phyloP scores from a whole-genome alignment of 2,113 vertebrate genomes.

The Dicerorhinus sumatrensis region DNA sequence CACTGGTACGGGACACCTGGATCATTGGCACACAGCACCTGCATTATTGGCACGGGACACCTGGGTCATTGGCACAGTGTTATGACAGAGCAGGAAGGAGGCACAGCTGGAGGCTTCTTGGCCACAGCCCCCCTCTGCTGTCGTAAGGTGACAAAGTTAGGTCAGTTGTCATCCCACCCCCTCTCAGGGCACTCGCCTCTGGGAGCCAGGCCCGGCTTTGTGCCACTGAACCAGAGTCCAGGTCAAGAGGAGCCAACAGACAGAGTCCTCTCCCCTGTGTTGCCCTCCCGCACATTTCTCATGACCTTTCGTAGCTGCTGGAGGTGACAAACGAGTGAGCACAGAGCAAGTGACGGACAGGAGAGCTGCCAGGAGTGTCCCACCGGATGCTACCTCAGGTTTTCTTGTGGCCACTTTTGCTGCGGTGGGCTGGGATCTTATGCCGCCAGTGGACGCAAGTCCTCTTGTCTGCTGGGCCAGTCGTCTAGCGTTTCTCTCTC shows the following conservation, averaged over 20 bases:
- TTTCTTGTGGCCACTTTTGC: rapidly evolving
- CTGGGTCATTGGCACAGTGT: rapidly evolving
- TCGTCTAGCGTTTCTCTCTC: rapidly evolving
- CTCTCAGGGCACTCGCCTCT: rapidly evolving
- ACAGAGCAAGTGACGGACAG: neutral
- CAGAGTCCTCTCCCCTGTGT: rapidly evolving
- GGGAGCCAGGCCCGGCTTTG: no score
- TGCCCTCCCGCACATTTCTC: rapidly evolving
- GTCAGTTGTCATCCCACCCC: rapidly evolving
- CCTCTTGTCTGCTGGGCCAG: rapidly evolving
- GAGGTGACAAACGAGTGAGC: neutral
- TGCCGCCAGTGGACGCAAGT: rapidly evolving
- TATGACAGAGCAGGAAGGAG: neutral
- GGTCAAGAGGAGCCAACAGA: neutral
- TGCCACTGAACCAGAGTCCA: neutral
- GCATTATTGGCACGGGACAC: rapidly evolving
- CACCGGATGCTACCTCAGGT: rapidly evolving
- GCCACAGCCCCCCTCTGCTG: rapidly evolving
- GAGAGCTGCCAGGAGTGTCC: rapidly evolving
- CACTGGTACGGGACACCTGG: rapidly evolving
- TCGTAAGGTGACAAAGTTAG: neutral
- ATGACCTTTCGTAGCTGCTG: neutral
- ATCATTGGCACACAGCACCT: neutral
- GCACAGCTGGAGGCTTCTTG: neutral
- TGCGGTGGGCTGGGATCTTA: rapidly evolving